Percentiles rank a stretch among this genome's conserved stretches.
Conservation (phyloP, 2,888 invertebrate species). For the Phrixothrix hirtus region DNA sequence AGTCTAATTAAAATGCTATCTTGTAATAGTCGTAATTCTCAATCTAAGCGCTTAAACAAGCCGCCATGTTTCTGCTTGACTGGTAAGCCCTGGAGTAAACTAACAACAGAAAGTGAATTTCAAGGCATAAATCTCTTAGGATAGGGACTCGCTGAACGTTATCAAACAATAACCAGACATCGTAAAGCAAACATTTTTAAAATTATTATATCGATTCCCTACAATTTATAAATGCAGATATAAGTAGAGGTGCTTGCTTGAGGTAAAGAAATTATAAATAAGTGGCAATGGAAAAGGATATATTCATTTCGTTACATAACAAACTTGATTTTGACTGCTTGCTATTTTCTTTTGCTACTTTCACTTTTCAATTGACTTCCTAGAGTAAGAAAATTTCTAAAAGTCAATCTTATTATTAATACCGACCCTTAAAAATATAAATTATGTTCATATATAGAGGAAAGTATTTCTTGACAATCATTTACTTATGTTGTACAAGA, state of each 20-base stretch:
- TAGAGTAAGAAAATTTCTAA: conserved; percentile 30
- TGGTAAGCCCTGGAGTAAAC: too few relatives aligned
- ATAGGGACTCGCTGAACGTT: conserved; percentile 4
- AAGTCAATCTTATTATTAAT: too few relatives aligned
- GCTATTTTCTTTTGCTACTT: conserved; percentile 38
- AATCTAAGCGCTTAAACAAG: too few relatives aligned
- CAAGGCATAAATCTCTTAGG: conserved; percentile 19
- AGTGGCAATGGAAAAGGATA: conserved; percentile 3
- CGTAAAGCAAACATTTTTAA: conserved; percentile 12
- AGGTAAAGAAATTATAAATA: conserved; percentile 8
- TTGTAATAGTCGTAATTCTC: too few relatives aligned
- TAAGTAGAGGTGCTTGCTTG: too few relatives aligned
- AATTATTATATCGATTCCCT: neutral
- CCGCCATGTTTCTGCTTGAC: too few relatives aligned
- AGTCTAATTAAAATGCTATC: too few relatives aligned
- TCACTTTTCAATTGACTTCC: conserved; percentile 34
- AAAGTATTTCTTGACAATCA: neutral
- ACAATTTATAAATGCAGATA: conserved; percentile 7
- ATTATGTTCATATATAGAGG: too few relatives aligned
- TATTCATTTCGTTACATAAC: conserved; percentile 27
- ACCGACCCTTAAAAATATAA: too few relatives aligned
- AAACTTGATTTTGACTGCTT: conserved; percentile 35
- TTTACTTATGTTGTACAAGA: too few relatives aligned
- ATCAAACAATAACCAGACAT: conserved; percentile 13
- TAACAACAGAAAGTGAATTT: conserved; percentile 27